Evolutionary conservation across 2,888 invertebrate genomes (phyloP).

Genomic region (Pterobdella sp.): DNA sequence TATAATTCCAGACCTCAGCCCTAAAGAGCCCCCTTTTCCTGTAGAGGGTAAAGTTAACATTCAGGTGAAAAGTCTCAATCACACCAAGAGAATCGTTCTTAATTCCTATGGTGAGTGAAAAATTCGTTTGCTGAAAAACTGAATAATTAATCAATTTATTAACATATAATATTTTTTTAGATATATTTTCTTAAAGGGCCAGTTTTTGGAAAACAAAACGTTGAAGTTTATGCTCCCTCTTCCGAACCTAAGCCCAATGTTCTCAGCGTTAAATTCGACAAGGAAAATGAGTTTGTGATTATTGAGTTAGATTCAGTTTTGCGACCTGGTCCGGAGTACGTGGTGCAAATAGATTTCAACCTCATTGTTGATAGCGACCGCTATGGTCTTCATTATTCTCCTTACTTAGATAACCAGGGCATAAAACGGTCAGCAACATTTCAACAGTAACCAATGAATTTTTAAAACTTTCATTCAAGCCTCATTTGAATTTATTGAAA

Average conservation of each 20-base stretch:
- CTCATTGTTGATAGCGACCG: background rate
- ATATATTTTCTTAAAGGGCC: too few relatives aligned
- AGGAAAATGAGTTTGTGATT: conserved; percentile 10
- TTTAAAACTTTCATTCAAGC: too few relatives aligned
- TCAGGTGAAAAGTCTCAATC: conserved; percentile 1
- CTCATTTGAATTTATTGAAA: background rate
- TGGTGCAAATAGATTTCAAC: conserved; percentile 8
- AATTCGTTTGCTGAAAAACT: too few relatives aligned
- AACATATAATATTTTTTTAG: too few relatives aligned
- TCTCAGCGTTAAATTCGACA: background rate
- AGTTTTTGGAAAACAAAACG: too few relatives aligned
- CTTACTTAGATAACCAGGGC: conserved; percentile 9
- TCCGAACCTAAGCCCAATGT: background rate
- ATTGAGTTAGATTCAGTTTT: background rate
- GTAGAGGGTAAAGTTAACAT: conserved; percentile 27
- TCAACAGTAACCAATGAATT: too few relatives aligned
- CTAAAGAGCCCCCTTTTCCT: conserved; percentile 21
- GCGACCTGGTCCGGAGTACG: background rate
- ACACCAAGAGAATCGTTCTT: conserved; percentile 20
- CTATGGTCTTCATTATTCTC: conserved; percentile 8
- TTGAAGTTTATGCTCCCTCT: too few relatives aligned
- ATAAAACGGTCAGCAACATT: background rate
- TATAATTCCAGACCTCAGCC: conserved; percentile 26
- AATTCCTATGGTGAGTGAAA: conserved; percentile 19
- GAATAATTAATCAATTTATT: too few relatives aligned